Evolutionary conservation across 2,113 vertebrate species (phyloP), one percentile per base, ranked within the genome.

Genomic region (Oreochromis niloticus): DNA sequence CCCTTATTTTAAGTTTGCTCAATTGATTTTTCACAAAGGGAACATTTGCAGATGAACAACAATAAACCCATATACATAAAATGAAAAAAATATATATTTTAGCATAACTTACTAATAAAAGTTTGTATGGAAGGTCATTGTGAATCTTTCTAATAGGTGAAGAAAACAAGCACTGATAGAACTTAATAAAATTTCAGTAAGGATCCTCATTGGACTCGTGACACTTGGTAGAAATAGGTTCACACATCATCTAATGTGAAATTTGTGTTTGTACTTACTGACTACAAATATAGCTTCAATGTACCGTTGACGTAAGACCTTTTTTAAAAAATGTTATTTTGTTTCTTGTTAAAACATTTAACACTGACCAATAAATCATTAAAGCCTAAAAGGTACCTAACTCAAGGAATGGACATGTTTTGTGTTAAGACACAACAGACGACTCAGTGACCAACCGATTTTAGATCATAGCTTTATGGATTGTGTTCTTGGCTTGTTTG

Each of bases 21-120:
- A 43, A 92, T 71, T 86, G 39, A 82, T 85, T 88, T 93, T 88
- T 87, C 27, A 57, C 9, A 85, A 89, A 83, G 27, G 11, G 17
- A 52, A 84, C 46, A 46, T 84, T 50, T 73, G 34, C 59, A n/a
- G 14, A 59, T 59, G 61, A 56, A 85, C 10, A 56, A 48, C 59
- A 22, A 39, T 73, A 8, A 56, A 82, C 81, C 32, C 81, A 83
- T 41, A 17, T 11, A 54, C 1, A 54, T 19, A 3, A 43, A 57
- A 84, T 43, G 16, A 5, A 52, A 14, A 41, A 78, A 63, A 85
- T 6, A 13, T 1, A 32, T 36, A 78, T 85, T 34, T 66, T 59
- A 43, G 32, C 6, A 55, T 50, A 57, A 73, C 2, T 39, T 66
- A n/a, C 61, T 39, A 39, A n/a, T 39, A 66, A n/a, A 39, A 3